These are phyloP conservation scores for Odontesthes bonariensis DNA, from an alignment of 2,113 vertebrate genomes.

Conservation along the genomic window DNA sequence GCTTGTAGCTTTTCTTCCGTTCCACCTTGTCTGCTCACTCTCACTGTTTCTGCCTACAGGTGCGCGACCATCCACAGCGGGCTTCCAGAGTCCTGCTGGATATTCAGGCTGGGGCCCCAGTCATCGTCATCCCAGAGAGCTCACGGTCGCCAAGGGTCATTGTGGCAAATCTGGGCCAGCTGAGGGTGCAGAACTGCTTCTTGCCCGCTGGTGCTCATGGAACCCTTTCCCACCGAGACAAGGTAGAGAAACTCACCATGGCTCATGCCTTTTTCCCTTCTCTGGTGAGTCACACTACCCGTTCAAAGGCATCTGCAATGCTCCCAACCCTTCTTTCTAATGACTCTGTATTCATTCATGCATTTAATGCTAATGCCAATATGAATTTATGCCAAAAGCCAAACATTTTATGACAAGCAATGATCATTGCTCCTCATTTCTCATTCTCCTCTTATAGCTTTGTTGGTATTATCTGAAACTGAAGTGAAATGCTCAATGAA, in stretches of 20 bases:
- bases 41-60: slow-evolving; percentile 74
- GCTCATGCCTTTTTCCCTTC: slow-evolving; percentile 79
- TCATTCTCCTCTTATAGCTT: no score
- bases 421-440: no score
- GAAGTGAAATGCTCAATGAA: slow-evolving; percentile 48
- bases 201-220: slow-evolving; percentile 87
- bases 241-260: slow-evolving; percentile 90
- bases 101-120: slow-evolving; percentile 94
- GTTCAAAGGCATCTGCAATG: background rate
- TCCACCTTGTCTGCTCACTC: background rate
- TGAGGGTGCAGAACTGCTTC: slow-evolving; percentile 93
- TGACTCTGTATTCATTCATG: slow-evolving; percentile 26
- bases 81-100: slow-evolving; percentile 91
- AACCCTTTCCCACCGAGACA: slow-evolving; percentile 92
- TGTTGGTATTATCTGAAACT: no score
- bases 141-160: slow-evolving; percentile 91
- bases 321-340: background rate
- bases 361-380: background rate
- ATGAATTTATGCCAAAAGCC: no score
- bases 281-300: slow-evolving; percentile 80
- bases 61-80: slow-evolving; percentile 91
- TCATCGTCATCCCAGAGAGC: slow-evolving; percentile 96
- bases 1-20: background rate
- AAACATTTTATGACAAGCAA: no score
- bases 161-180: slow-evolving; percentile 94